Conservation (phyloP, 1,140 invertebrate genomes). For the Chlorops oryzae region DNA sequence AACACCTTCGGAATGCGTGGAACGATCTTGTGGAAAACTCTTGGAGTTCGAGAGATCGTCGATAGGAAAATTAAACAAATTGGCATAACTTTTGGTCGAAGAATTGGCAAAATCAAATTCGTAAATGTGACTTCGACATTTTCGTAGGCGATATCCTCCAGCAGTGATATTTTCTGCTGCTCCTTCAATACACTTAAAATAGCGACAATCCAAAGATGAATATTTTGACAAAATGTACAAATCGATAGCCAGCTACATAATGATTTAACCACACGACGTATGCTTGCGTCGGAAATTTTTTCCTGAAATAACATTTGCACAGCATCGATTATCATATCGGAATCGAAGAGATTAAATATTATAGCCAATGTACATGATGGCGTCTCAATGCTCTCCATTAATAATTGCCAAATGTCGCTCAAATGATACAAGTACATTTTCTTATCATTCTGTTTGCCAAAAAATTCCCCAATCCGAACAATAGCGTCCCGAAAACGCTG, state of each 20-base stretch:
- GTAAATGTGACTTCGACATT: conserved; percentile 49
- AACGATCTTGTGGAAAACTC: conserved; percentile 50
- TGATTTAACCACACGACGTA: conserved; percentile 47
- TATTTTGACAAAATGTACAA: conserved; percentile 50
- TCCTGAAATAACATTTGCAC: conserved; percentile 47
- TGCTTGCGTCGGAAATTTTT: conserved; percentile 45
- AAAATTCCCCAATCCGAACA: conserved; percentile 40
- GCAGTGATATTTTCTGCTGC: conserved; percentile 48
- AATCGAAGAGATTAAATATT: conserved; percentile 51
- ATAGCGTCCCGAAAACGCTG: conserved; percentile 47
- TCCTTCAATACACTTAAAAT: conserved; percentile 52
- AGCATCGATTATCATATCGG: conserved; percentile 45
- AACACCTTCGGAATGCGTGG: conserved; percentile 40
- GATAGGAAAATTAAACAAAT: conserved; percentile 54
- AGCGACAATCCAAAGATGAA: conserved; percentile 52
- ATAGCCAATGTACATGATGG: conserved; percentile 53
- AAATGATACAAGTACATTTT: conserved; percentile 39
- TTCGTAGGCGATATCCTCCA: conserved; percentile 50
- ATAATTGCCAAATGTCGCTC: conserved; percentile 46
- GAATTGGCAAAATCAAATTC: conserved; percentile 47
- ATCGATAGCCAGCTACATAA: conserved; percentile 52
- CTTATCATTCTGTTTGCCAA: conserved; percentile 33
- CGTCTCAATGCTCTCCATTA: conserved; percentile 32
- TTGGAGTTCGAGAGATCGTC: conserved; percentile 47
- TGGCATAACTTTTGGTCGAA: conserved; percentile 47